Conservation (phyloP, 2,888 invertebrate genomes). For the Ophion obscuratus region DNA sequence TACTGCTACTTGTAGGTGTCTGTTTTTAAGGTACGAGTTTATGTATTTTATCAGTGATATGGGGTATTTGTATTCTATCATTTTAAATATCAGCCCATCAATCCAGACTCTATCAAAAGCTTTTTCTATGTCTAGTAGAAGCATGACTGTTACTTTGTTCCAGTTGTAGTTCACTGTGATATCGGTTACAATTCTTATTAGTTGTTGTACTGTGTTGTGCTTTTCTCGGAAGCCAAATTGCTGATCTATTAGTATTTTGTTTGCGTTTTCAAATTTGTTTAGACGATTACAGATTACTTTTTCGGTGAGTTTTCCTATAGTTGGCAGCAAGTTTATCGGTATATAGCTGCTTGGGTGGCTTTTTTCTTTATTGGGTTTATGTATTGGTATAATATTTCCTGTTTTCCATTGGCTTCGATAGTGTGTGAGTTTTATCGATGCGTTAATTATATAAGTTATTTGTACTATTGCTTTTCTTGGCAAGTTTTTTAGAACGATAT, state of each 20-base stretch:
- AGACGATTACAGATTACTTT: slow-evolving; percentile 39
- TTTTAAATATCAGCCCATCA: too few species aligned
- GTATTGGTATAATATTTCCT: background rate
- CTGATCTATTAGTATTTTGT: slow-evolving; percentile 1
- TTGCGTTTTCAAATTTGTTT: slow-evolving; percentile 45
- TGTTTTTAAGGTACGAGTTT: too few species aligned
- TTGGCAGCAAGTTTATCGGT: slow-evolving; percentile 43
- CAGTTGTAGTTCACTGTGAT: slow-evolving; percentile 71
- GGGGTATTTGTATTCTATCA: too few species aligned
- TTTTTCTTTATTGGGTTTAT: background rate
- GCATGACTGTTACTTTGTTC: slow-evolving; percentile 69
- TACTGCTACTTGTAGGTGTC: too few species aligned
- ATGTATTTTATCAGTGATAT: too few species aligned
- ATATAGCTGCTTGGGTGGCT: background rate
- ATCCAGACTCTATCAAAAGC: too few species aligned
- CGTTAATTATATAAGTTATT: too few species aligned
- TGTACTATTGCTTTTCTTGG: too few species aligned
- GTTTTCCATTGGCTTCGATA: slow-evolving; percentile 16
- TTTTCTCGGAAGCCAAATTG: slow-evolving; percentile 28
- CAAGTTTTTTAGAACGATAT: too few species aligned
- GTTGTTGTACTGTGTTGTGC: slow-evolving; percentile 71
- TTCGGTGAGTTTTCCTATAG: slow-evolving; percentile 49
- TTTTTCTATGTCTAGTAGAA: slow-evolving; percentile 64
- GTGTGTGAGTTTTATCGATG: too few species aligned
- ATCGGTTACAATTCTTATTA: slow-evolving; percentile 49